These are phyloP conservation scores for Microctenopoma steveboyesi DNA, from an alignment of 2,797 vertebrate genomes.

Conservation along the genomic window DNA sequence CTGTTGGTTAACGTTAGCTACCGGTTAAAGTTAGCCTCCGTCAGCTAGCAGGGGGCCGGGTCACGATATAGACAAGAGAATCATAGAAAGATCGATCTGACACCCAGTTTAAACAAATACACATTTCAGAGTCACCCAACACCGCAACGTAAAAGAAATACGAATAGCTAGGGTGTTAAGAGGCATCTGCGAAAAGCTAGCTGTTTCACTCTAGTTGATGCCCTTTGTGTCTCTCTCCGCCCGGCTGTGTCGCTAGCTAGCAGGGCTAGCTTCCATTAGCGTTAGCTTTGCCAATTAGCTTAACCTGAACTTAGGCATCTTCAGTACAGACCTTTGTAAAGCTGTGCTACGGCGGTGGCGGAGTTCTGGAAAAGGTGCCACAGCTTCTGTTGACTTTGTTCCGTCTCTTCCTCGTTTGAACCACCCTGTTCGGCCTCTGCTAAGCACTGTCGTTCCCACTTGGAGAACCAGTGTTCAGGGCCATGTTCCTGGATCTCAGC, in stretches of 20 bases:
- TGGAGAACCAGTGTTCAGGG: conserved; percentile 98
- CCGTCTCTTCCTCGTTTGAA: conserved; percentile 87
- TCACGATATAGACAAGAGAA: background rate
- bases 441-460: conserved; percentile 97
- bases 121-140: rapidly evolving
- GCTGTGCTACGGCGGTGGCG: conserved; percentile 95
- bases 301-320: conserved; percentile 35
- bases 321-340: conserved; percentile 91
- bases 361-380: conserved; percentile 99
- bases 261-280: conserved; percentile 45
- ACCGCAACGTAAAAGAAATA: background rate
- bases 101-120: background rate
- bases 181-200: background rate
- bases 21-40: conserved; percentile 26
- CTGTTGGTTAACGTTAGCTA: conserved; percentile 23
- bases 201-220: conserved; percentile 35
- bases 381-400: conserved; percentile 87
- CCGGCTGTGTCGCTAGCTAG: conserved; percentile 39
- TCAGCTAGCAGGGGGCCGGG: conserved; percentile 6
- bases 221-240: conserved; percentile 71
- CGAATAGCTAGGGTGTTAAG: rapidly evolving
- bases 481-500: conserved; percentile 98
- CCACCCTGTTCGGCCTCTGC: conserved; percentile 90
- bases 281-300: conserved; percentile 42
- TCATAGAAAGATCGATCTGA: background rate